These are phyloP conservation scores for Delphinapterus leucas DNA, from an alignment of 2,113 vertebrate species.

Conservation along the genomic window DNA sequence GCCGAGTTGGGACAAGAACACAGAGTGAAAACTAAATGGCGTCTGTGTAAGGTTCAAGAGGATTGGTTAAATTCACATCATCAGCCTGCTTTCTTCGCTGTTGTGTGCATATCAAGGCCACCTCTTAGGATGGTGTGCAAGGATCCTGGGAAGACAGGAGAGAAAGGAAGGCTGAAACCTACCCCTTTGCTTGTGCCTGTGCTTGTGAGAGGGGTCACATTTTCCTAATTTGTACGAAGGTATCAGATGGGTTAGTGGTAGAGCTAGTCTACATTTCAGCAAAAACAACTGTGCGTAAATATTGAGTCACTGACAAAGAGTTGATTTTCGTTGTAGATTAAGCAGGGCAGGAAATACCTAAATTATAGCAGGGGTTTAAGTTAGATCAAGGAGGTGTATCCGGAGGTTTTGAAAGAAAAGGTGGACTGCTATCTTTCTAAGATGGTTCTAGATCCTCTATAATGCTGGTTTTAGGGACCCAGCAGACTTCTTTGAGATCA, in stretches of 20 bases:
- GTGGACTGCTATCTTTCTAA: not conserved
- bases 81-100: not conserved
- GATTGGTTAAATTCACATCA: not conserved
- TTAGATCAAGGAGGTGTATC: not conserved
- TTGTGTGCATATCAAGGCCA: not conserved
- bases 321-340: not conserved
- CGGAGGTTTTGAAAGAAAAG: not conserved
- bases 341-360: not conserved
- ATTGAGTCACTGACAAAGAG: not conserved
- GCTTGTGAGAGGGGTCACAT: not conserved
- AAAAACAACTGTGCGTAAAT: not conserved
- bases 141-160: rapidly evolving
- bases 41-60: not conserved
- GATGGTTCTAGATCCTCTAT: not conserved
- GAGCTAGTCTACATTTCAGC: not conserved
- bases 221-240: not conserved
- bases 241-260: not conserved
- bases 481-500: not conserved
- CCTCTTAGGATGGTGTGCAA: rapidly evolving
- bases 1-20: not conserved
- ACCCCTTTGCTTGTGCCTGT: not conserved
- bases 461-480: not conserved
- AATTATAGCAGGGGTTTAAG: not conserved
- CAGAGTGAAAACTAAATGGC: not conserved
- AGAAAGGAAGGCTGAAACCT: not conserved